phyloP scores from a whole-genome alignment of 37 sponge, comb jelly and placozoan species.

The Aplysina aerophoba region DNA sequence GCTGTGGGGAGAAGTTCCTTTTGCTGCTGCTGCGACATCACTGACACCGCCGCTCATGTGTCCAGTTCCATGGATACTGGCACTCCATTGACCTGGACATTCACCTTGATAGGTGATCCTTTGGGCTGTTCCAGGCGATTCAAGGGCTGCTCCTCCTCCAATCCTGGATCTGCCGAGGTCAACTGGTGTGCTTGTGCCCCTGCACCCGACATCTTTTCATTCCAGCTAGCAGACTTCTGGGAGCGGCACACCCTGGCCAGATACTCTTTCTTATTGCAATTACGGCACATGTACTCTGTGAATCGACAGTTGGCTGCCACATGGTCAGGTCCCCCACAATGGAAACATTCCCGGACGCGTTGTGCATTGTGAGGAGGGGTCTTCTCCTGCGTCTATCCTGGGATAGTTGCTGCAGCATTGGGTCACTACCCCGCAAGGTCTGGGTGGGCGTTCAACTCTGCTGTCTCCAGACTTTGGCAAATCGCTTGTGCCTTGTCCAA shows the following conservation, averaged over 20 bases:
- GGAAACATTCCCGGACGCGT: not conserved
- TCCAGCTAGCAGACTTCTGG: not conserved
- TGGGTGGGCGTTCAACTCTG: no score
- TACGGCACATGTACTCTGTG: not conserved
- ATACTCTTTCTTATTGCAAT: not conserved
- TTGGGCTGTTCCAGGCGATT: not conserved
- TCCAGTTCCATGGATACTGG: not conserved
- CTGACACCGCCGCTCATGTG: not conserved
- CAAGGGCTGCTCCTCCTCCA: not conserved
- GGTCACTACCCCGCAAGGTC: no score
- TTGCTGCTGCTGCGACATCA: not conserved
- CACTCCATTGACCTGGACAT: not conserved
- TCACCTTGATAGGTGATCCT: not conserved
- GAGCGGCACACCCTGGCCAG: constrained; percentile 3
- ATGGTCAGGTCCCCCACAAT: not conserved
- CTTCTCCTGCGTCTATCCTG: not conserved
- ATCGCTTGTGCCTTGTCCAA: no score
- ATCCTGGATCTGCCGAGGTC: no score
- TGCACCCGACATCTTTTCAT: not conserved
- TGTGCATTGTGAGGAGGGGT: not conserved
- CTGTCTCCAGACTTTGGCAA: no score
- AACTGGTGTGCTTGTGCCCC: not conserved
- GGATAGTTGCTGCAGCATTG: no score
- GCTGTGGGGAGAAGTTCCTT: no score
- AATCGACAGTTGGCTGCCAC: not conserved